Conservation (phyloP, 1,140 invertebrate genomes). For the Melanaphis sacchari region DNA sequence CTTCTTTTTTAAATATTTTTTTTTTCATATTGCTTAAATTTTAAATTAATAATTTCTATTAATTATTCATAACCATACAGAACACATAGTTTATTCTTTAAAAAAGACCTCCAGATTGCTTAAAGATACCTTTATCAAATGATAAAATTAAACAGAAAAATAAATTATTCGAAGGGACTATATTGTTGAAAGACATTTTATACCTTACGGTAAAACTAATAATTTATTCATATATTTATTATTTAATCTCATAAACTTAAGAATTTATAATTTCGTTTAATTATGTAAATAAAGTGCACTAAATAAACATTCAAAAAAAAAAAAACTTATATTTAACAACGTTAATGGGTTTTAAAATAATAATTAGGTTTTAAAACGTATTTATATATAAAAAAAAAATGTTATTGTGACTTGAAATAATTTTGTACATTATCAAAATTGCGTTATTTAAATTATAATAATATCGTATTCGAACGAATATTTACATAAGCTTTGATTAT, state of each 20-base stretch:
- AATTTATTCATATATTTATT: not conserved
- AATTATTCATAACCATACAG: not conserved
- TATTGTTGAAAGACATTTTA: not conserved
- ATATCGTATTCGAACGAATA: not conserved
- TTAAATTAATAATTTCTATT: not conserved
- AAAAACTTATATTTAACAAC: not conserved
- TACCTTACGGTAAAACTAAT: not conserved
- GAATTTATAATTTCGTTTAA: not conserved
- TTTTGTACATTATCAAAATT: not conserved
- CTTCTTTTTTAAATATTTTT: not conserved
- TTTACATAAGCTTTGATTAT: not conserved
- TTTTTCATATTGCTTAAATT: not conserved
- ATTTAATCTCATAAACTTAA: not conserved
- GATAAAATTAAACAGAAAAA: not conserved
- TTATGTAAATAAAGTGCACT: not conserved
- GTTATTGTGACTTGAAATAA: not conserved
- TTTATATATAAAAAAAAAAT: slow-evolving; percentile 6
- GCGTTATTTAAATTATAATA: not conserved
- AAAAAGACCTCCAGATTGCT: no score
- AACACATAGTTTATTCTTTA: no score
- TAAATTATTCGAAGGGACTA: not conserved
- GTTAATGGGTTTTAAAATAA: not conserved
- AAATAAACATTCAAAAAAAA: not conserved
- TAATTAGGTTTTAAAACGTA: not conserved
- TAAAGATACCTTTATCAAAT: not conserved